Evolutionary conservation across 2,113 vertebrate genomes (phyloP), one percentile per base, ranked within the genome.

Genomic region (Strigops habroptila): DNA sequence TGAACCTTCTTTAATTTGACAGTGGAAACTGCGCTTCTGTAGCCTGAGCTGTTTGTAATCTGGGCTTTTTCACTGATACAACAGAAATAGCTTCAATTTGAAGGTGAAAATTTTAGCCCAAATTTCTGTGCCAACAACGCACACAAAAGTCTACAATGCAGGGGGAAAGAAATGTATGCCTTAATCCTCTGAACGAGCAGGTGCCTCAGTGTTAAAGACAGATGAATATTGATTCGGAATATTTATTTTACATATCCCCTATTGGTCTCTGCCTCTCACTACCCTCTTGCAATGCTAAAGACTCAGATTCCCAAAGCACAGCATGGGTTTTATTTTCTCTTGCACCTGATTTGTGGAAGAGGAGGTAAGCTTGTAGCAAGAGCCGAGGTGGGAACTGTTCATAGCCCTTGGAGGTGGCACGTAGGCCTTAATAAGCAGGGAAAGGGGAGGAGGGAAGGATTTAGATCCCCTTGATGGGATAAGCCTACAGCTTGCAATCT

Each of bases 1-100:
- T 91, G 63, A 93, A 86, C 43, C 22, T 86, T 94, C 93, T 91
- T 53, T 73, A 93, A 81, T 89, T 64, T 76, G n/a, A 84, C 12
- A 3, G 64, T 52, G 51, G 30, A 74, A 94, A 91, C 63, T 41
- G 31, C 65, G 43, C 49, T 57, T 91, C 79, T 75, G 17, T 78
- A 44, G 33, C 46, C 52, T 44, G 65, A 79, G 48, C 27, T 84
- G 25, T 65, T 87, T 76, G 51, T 85, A 69, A 88, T 46, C 70
- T 88, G 76, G 68, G 48, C 48, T 82, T 92, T 94, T 84, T 82
- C 76, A 78, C 33, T 6, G 48, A 33, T 44, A 44, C 18, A 55
- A 21, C 55, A 81, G 69, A 95, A 93, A 78, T 75, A 89, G n/a
- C 80, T 92, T 41, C 71, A 35, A 59, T 82, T 13, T 77, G 80